Percentiles rank a stretch among this genome's conserved stretches.
Evolutionary conservation across 2,888 invertebrate species (phyloP).

Genomic region (Arctia plantaginis): DNA sequence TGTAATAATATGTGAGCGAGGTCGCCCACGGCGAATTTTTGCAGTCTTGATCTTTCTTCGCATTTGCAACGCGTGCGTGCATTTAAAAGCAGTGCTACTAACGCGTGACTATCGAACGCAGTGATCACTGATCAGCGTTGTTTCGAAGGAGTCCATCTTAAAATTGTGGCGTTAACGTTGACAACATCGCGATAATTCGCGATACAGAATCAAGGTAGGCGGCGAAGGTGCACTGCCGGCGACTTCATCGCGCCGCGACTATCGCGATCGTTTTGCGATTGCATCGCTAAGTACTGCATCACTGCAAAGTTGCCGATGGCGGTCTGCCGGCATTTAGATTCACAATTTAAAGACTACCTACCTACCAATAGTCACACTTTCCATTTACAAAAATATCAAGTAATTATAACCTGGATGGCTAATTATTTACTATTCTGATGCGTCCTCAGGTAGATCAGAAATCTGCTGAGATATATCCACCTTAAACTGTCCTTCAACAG

Average conservation of each 20-base stretch:
- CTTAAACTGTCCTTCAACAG: not conserved
- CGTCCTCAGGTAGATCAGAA: not conserved
- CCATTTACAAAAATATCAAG: no score
- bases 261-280: not conserved
- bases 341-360: not conserved
- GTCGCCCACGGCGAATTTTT: not conserved
- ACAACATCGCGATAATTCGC: not conserved
- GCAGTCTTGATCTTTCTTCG: not conserved
- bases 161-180: not conserved
- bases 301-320: not conserved
- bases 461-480: not conserved
- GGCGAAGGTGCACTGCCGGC: not conserved
- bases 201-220: not conserved
- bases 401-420: no score
- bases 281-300: not conserved
- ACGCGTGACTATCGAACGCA: not conserved
- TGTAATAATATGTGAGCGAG: not conserved
- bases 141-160: not conserved
- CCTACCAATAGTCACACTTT: no score
- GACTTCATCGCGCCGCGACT: not conserved
- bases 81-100: not conserved
- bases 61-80: not conserved
- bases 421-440: no score
- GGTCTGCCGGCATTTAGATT: not conserved
- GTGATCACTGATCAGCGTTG: not conserved